A percentile compares a stretch with the other conserved stretches of the same genome.
Conservation (phyloP, 2,888 invertebrate genomes). For the Dicranocentrus wangi region DNA sequence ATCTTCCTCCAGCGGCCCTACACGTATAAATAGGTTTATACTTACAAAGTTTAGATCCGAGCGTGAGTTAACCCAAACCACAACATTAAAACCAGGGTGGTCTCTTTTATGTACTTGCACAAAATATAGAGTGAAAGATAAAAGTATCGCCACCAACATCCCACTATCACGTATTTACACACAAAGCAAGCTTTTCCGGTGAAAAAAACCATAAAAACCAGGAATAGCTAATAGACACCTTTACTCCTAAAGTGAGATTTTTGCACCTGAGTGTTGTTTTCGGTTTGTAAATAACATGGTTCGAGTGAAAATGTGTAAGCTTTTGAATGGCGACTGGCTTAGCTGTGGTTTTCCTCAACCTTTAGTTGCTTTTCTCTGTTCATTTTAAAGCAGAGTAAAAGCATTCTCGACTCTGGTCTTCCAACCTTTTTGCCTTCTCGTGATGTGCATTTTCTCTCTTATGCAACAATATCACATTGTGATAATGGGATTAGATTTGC, state of each 20-base stretch:
- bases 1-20: no score
- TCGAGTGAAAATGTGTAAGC: constrained; percentile 13
- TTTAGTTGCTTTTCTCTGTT: background rate
- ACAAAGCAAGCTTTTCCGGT: no score
- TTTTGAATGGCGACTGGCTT: background rate
- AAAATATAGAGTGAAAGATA: no score
- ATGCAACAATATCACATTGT: background rate
- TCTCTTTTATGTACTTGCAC: no score
- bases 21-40: no score
- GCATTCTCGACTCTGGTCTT: background rate
- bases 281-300: background rate
- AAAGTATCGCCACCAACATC: no score
- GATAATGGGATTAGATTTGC: constrained; percentile 33
- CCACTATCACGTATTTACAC: no score
- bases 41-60: no score
- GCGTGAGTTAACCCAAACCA: no score
- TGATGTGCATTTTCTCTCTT: background rate
- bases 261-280: background rate
- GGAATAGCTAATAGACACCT: no score
- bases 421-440: background rate
- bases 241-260: background rate
- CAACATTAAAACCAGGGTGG: no score
- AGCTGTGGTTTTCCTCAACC: background rate
- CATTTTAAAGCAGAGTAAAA: background rate
- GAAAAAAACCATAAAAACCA: no score